Conservation (phyloP, 2,888 invertebrate genomes). For the Crepidodera aurea region DNA sequence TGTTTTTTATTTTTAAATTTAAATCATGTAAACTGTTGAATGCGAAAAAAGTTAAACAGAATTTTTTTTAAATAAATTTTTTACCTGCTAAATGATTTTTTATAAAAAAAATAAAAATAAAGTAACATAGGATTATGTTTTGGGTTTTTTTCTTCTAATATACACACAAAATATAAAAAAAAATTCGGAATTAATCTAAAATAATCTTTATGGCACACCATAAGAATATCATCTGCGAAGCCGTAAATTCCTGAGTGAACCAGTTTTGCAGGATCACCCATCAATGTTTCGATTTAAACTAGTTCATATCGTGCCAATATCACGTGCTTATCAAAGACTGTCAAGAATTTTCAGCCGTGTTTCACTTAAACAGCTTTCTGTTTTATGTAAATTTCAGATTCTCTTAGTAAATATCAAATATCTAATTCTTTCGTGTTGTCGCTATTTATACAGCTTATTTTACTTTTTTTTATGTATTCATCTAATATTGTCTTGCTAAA, state of each 20-base stretch:
- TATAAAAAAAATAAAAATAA: no score
- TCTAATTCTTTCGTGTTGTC: background rate
- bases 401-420: conserved; percentile 21
- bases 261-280: conserved; percentile 46
- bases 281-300: conserved; percentile 46
- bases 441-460: no score
- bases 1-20: no score
- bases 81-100: no score
- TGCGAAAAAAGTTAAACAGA: no score
- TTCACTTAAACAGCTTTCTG: conserved; percentile 26
- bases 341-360: conserved; percentile 32
- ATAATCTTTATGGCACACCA: conserved; percentile 35
- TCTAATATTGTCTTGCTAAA: no score
- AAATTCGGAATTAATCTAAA: conserved; percentile 20
- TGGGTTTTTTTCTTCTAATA: no score
- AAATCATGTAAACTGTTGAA: no score
- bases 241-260: conserved; percentile 42
- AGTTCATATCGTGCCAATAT: conserved; percentile 43
- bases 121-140: no score
- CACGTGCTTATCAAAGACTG: conserved; percentile 30
- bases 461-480: no score
- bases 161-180: no score
- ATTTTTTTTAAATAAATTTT: no score
- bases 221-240: conserved; percentile 40
- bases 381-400: conserved; percentile 40